These are phyloP conservation scores for Anguilla anguilla DNA, from an alignment of 2,797 vertebrate genomes.

Conservation along the genomic window DNA sequence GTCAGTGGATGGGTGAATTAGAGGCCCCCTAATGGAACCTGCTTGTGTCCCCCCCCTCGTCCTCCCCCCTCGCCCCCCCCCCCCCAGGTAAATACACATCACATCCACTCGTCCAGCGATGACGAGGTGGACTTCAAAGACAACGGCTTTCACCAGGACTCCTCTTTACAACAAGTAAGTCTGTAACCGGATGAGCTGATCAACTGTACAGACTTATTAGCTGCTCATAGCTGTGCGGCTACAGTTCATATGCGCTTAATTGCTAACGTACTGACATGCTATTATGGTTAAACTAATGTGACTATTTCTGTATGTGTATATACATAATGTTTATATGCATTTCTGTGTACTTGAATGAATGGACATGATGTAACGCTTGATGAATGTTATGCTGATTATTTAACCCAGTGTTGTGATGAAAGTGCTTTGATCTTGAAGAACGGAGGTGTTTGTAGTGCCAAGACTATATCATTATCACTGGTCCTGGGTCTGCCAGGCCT, in stretches of 20 bases:
- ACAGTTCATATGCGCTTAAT: not conserved
- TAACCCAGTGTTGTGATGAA: not conserved
- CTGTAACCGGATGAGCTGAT: slow-evolving; percentile 44
- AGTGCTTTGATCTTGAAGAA: not conserved
- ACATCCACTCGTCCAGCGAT: slow-evolving; percentile 97
- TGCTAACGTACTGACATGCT: not conserved
- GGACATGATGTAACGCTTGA: not conserved
- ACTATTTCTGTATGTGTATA: not conserved
- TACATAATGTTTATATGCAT: not conserved
- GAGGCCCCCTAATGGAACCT: not conserved
- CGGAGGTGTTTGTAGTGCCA: slow-evolving; percentile 67
- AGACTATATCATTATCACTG: slow-evolving; percentile 98
- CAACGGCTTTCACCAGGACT: slow-evolving; percentile 95
- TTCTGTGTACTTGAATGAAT: not conserved
- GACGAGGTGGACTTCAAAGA: slow-evolving; percentile 99
- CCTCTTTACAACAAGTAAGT: slow-evolving; percentile 97
- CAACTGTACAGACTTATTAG: not conserved
- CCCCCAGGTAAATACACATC: slow-evolving; percentile 76
- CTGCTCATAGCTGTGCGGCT: not conserved
- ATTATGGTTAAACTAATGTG: not conserved
- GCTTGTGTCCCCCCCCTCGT: not conserved
- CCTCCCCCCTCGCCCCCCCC: not conserved
- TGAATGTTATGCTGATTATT: not conserved
- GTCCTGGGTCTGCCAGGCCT: slow-evolving; percentile 99
- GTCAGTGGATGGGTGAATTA: not conserved